A percentile compares a stretch with the other conserved stretches of the same genome.
Evolutionary conservation across 2,797 vertebrate genomes (phyloP).

Genomic region (Crocodylus rhombifer): DNA sequence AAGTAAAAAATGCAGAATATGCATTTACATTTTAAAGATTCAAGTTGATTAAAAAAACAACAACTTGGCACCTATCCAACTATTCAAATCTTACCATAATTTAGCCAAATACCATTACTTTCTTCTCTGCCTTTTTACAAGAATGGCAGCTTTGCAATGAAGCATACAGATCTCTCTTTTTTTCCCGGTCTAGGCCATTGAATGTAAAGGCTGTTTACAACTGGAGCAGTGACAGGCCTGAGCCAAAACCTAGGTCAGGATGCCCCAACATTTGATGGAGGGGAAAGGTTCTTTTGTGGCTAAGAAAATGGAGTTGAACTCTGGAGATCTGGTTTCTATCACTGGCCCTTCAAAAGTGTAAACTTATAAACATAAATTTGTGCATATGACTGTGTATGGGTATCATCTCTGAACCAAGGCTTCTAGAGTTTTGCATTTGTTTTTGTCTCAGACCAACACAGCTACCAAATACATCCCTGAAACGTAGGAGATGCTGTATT

Average conservation of each 20-base stretch:
- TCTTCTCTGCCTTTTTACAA: constrained; percentile 56
- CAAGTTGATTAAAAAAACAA: constrained; percentile 71
- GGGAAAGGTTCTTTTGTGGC: not conserved
- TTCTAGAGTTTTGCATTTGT: no score
- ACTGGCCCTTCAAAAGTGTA: not conserved
- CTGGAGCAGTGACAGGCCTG: constrained; percentile 36
- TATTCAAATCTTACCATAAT: constrained; percentile 62
- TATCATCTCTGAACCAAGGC: no score
- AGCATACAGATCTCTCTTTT: not conserved
- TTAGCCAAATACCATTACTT: constrained; percentile 66
- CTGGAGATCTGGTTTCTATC: not conserved
- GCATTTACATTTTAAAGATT: constrained; percentile 72
- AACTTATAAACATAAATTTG: not conserved
- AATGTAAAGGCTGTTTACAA: constrained; percentile 66
- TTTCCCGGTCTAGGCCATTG: constrained; percentile 16
- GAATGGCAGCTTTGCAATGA: constrained; percentile 38
- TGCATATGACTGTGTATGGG: not conserved
- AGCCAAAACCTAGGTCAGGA: constrained; percentile 43
- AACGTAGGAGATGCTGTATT: no score
- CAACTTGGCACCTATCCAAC: constrained; percentile 59
- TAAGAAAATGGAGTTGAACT: not conserved
- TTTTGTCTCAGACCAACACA: no score
- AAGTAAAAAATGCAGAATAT: constrained; percentile 56
- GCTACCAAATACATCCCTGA: no score
- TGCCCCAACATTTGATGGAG: not conserved